Evolutionary conservation across 2,797 vertebrate species (phyloP).

Genomic region (Aplochiton taeniatus): DNA sequence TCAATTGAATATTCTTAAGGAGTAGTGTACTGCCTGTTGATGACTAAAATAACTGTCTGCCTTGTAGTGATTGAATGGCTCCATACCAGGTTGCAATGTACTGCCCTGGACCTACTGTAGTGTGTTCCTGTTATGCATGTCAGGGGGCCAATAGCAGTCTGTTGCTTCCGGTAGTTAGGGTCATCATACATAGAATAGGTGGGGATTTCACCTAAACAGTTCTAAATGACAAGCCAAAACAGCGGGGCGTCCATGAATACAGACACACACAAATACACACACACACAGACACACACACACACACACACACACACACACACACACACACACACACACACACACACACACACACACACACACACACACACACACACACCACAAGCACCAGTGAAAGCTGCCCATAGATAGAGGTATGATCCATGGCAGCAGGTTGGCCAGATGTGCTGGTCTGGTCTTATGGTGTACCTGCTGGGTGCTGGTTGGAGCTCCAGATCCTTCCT

Average conservation of each 20-base stretch:
- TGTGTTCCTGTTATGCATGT: background rate
- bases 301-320: background rate
- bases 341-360: background rate
- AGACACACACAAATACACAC: background rate
- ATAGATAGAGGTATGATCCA: background rate
- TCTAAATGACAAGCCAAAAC: constrained; percentile 6
- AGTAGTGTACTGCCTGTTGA: background rate
- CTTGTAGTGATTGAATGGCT: constrained; percentile 19
- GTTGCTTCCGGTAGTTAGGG: too few species aligned
- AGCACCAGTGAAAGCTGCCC: background rate
- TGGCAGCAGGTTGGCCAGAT: constrained; percentile 63
- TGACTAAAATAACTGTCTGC: constrained; percentile 34
- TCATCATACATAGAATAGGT: constrained; percentile 19
- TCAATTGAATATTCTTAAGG: too few species aligned
- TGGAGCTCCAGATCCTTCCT: constrained; percentile 55
- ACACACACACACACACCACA: background rate
- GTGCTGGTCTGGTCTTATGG: constrained; percentile 56
- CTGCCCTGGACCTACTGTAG: background rate
- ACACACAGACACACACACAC: background rate
- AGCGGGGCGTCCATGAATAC: background rate
- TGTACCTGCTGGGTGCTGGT: constrained; percentile 63
- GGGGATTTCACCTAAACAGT: constrained; percentile 9
- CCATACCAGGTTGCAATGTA: background rate
- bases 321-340: background rate
- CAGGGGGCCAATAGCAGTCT: constrained; percentile 42